Evolutionary conservation across 2,888 invertebrate genomes (phyloP).

Genomic region (Drosophila pseudotakahashii): DNA sequence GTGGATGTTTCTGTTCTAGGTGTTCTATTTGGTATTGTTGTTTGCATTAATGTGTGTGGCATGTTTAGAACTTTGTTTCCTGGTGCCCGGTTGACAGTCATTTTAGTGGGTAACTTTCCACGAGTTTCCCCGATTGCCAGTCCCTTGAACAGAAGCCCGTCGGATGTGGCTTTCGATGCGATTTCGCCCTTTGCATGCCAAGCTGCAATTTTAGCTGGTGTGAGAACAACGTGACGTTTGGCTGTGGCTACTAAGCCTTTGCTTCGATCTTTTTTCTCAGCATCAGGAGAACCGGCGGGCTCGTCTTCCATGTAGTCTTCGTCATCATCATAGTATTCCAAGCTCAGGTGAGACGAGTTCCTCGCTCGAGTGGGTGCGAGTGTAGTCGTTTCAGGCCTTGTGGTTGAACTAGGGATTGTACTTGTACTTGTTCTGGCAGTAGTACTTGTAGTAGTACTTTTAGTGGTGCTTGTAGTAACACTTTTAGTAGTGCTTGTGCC

Average conservation of each 20-base stretch:
- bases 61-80: not conserved
- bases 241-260: conserved; percentile 4
- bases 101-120: not conserved
- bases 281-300: not conserved
- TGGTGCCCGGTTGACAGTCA: not conserved
- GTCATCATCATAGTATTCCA: conserved; percentile 35
- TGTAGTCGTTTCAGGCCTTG: not conserved
- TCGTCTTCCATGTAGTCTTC: conserved; percentile 40
- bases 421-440: not conserved
- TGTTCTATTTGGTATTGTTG: not conserved
- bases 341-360: not conserved
- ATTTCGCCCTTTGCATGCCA: no score
- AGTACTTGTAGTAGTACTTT: not conserved
- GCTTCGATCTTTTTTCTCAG: conserved; percentile 6
- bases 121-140: not conserved
- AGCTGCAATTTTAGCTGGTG: not conserved
- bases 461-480: not conserved
- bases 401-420: not conserved
- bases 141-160: not conserved
- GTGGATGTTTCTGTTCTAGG: not conserved
- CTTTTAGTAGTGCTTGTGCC: not conserved
- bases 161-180: not conserved
- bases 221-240: conserved; percentile 12
- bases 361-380: not conserved
- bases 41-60: not conserved